A percentile compares a stretch with the other conserved stretches of the same genome.
Evolutionary conservation across 2,888 invertebrate species (phyloP).

Genomic region (Sclerodermus sp.): DNA sequence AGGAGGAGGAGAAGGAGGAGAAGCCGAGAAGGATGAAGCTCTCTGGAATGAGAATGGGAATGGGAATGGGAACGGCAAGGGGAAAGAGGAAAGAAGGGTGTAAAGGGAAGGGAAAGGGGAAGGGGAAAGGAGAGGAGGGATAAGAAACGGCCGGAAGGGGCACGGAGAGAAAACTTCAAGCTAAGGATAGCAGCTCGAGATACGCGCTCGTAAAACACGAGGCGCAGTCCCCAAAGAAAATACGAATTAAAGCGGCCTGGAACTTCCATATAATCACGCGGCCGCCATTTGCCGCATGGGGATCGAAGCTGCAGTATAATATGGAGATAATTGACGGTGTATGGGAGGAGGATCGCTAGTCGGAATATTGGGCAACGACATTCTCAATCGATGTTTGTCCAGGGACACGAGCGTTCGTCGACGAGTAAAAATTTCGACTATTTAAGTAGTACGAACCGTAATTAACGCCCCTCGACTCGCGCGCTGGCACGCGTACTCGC

Average conservation of each 20-base stretch:
- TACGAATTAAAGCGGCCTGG: conserved; percentile 50
- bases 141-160: conserved; percentile 9
- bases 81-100: conserved; percentile 20
- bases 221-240: conserved; percentile 50
- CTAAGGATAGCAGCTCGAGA: conserved; percentile 40
- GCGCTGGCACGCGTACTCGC: too few relatives aligned
- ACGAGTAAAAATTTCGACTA: too few relatives aligned
- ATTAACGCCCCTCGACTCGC: too few relatives aligned
- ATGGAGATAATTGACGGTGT: neutral
- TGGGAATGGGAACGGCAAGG: conserved; percentile 12
- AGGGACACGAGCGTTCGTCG: too few relatives aligned
- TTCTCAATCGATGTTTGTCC: neutral
- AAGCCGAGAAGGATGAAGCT: conserved; percentile 19
- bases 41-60: conserved; percentile 22
- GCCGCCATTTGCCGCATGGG: neutral
- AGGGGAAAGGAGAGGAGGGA: conserved; percentile 14
- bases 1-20: conserved; percentile 17
- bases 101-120: conserved; percentile 14
- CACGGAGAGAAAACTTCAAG: conserved; percentile 32
- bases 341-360: too few relatives aligned
- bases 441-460: too few relatives aligned
- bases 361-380: neutral
- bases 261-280: conserved; percentile 33
- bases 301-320: neutral
- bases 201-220: conserved; percentile 52